Percentiles rank a stretch among this genome's conserved stretches.
Evolutionary conservation across 2,888 invertebrate species (phyloP).

Genomic region (Drosophila quinaria): DNA sequence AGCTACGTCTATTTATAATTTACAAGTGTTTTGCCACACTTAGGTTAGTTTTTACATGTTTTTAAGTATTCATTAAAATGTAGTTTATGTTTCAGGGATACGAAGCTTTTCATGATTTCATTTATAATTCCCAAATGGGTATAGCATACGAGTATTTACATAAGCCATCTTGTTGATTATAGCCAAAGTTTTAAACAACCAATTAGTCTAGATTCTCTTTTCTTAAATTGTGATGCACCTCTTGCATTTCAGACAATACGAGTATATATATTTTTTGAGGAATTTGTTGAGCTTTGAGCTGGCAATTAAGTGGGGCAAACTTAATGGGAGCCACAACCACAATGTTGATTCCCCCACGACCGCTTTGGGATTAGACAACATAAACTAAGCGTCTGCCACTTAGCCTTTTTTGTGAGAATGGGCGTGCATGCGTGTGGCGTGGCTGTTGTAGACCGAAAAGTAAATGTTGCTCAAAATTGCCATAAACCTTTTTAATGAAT

Average conservation of each 20-base stretch:
- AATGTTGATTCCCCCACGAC: constrained; percentile 11
- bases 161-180: constrained; percentile 8
- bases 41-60: constrained; percentile 3
- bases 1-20: constrained; percentile 5
- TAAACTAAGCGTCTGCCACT: constrained; percentile 41
- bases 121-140: constrained; percentile 12
- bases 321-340: constrained; percentile 36
- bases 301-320: constrained; percentile 42
- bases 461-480: constrained; percentile 76
- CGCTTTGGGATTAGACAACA: constrained; percentile 32
- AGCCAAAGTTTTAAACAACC: constrained; percentile 13
- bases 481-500: constrained; percentile 82
- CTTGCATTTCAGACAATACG: constrained; percentile 28
- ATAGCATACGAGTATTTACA: not conserved
- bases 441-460: constrained; percentile 46
- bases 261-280: constrained; percentile 13
- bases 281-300: constrained; percentile 35
- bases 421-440: not conserved
- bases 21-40: not conserved
- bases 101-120: constrained; percentile 1
- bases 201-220: constrained; percentile 24
- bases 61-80: constrained; percentile 17
- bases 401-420: constrained; percentile 15
- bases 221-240: constrained; percentile 1
- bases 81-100: not conserved